Conservation (phyloP, 2,797 vertebrate genomes). For the Avahi laniger region DNA sequence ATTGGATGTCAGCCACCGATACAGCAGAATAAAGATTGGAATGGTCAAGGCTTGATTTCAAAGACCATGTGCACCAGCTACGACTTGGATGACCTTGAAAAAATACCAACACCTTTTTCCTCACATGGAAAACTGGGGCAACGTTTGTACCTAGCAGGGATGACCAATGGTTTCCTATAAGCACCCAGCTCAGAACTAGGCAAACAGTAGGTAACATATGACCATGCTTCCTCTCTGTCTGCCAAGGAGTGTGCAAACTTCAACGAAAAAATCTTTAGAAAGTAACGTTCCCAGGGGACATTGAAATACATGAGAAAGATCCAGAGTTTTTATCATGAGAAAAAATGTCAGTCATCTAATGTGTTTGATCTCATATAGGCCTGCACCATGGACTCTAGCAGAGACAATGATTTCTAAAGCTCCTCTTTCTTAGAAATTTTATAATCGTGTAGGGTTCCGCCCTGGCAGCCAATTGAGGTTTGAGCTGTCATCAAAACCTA, state of each 20-base stretch:
- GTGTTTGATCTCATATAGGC: too few species aligned
- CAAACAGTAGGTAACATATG: neutral
- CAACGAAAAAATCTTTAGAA: neutral
- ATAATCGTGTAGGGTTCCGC: neutral
- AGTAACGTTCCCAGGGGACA: neutral
- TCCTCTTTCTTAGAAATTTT: neutral
- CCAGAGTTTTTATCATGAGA: neutral
- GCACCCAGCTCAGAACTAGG: neutral
- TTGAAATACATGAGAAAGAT: neutral
- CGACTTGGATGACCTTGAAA: neutral
- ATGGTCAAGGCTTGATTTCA: neutral
- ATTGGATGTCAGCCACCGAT: rapidly evolving
- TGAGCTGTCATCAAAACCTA: neutral
- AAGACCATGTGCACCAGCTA: rapidly evolving
- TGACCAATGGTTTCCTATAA: neutral
- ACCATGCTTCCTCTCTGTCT: neutral
- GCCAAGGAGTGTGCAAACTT: neutral
- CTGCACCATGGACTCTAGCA: neutral
- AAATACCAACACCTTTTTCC: too few species aligned
- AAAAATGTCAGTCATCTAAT: neutral
- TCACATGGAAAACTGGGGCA: too few species aligned
- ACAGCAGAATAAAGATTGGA: neutral
- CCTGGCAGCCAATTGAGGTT: neutral
- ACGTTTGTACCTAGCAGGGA: rapidly evolving
- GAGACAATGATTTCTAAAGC: neutral